Percentiles rank a stretch among this genome's conserved stretches.
These are phyloP conservation scores for Pteronura brasiliensis DNA, from an alignment of 2,113 vertebrate genomes.

Conservation along the genomic window DNA sequence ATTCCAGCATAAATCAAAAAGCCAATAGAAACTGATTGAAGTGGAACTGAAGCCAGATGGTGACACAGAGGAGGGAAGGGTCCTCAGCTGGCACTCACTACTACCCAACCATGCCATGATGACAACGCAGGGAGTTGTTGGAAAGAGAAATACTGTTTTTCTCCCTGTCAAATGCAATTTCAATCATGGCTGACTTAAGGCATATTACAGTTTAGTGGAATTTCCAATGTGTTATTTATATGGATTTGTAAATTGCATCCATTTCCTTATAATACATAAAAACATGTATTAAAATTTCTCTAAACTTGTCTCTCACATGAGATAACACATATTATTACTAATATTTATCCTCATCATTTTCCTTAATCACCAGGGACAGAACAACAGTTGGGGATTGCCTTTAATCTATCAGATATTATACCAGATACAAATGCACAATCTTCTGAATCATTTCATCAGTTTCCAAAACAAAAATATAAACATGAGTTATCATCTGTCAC, in stretches of 20 bases:
- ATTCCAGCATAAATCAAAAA: slow-evolving; percentile 69
- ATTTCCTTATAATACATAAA: slow-evolving; percentile 50
- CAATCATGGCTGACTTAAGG: slow-evolving; percentile 72
- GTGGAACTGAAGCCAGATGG: slow-evolving; percentile 64
- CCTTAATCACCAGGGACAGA: slow-evolving; percentile 33
- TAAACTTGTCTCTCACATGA: slow-evolving; percentile 11
- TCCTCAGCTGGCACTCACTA: slow-evolving; percentile 65
- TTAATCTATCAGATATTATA: slow-evolving; percentile 43
- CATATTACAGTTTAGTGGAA: slow-evolving; percentile 68
- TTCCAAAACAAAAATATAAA: slow-evolving; percentile 35
- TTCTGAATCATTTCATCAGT: slow-evolving; percentile 53
- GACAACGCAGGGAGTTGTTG: slow-evolving; percentile 57
- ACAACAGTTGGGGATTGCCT: slow-evolving; percentile 31
- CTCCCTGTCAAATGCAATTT: slow-evolving; percentile 65
- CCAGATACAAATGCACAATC: not conserved
- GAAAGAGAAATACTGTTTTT: slow-evolving; percentile 67
- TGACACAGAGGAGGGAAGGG: slow-evolving; percentile 47
- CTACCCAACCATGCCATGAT: slow-evolving; percentile 60
- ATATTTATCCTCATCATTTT: slow-evolving; percentile 46
- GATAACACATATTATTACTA: slow-evolving; percentile 38
- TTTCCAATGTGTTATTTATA: slow-evolving; percentile 55
- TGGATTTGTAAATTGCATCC: slow-evolving; percentile 48
- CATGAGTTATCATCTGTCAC: slow-evolving; percentile 49
- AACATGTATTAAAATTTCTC: slow-evolving; percentile 24
- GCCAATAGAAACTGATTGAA: slow-evolving; percentile 46